Conservation (phyloP, 2,888 invertebrate genomes). For the Arrhopalites spinosus region DNA sequence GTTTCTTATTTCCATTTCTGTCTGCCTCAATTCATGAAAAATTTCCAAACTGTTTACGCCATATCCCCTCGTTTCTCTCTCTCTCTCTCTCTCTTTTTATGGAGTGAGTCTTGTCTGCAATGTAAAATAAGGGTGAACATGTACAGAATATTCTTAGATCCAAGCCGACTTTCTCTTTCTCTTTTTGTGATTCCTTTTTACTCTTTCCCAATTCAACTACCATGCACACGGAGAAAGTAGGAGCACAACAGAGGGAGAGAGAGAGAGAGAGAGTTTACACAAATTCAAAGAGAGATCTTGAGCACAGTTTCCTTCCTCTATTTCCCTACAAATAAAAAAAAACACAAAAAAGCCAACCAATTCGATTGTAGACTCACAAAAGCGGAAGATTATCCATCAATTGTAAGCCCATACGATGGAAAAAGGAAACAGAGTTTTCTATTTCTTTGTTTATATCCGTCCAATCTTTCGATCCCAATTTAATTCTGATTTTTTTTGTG, state of each 20-base stretch:
- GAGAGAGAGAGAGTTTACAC: background rate
- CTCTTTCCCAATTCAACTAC: no score
- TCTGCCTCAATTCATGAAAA: background rate
- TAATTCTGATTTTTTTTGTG: background rate
- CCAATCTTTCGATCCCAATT: background rate
- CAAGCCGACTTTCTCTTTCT: no score
- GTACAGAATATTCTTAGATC: no score
- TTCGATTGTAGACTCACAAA: constrained; percentile 4
- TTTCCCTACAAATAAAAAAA: background rate
- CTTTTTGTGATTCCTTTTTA: no score
- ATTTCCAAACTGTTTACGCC: no score
- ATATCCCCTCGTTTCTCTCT: no score
- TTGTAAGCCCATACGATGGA: background rate
- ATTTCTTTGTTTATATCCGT: background rate
- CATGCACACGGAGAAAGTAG: no score
- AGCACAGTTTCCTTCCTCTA: background rate
- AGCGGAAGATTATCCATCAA: background rate
- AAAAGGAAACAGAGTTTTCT: background rate
- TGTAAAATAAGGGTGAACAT: no score
- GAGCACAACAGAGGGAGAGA: no score
- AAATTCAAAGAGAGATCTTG: no score
- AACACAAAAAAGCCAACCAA: background rate
- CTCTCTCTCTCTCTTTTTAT: no score
- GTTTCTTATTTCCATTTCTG: background rate
- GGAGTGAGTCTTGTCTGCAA: no score